Evolutionary conservation across 2,797 vertebrate genomes (phyloP), one percentile per base, ranked within the genome.

Genomic region (Tragopan temminckii): DNA sequence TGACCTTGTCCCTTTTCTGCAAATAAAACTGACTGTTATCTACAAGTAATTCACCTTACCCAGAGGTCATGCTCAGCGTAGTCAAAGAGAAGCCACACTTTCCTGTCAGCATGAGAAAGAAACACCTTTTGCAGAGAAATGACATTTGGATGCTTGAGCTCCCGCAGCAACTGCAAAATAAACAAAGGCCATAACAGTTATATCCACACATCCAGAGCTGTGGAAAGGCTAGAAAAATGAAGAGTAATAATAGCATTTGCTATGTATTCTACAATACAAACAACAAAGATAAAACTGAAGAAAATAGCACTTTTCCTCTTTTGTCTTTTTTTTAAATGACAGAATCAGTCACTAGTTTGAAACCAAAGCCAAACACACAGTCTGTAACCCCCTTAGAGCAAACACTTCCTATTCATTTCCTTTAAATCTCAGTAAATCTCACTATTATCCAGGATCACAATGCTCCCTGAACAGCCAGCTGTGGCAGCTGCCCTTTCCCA

Each of bases 121-220:
- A 99, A 99, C 97, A 99, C 99, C 96, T 99, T 99, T 97, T 99
- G 99, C 98, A 99, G 99, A 86, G 99, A 99, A 98, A 99, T 99
- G 96, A 99, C 99, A 86, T 99, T 99, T 89, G 99, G 99, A 96
- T 99, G 99, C 97, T 99, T 99, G 96, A 99, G 98, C 97, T 99
- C 99, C 94, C 99, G 98, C 90, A 99, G 98, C 97, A 99, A 98
- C 99, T 99, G 98, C 84, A 98, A 98, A 93, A 97, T n/a, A 98
- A 95, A 95, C 40, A 61, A 94, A 78, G 93, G 53, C 20, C 62
- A 76, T 93, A 95, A 91, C 38, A 89, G 78, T 94, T 89, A 72
- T 6, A 74, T 36, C 19, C 36, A 42, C 31, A 64, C 58, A 67
- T 71, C 61, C 45, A 85, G 71, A 93, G 77, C n/a, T 63, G 17